A percentile compares a stretch with the other conserved stretches of the same genome.
These are phyloP conservation scores for Gobiocypris rarus DNA, from an alignment of 2,113 vertebrate genomes.

Conservation along the genomic window DNA sequence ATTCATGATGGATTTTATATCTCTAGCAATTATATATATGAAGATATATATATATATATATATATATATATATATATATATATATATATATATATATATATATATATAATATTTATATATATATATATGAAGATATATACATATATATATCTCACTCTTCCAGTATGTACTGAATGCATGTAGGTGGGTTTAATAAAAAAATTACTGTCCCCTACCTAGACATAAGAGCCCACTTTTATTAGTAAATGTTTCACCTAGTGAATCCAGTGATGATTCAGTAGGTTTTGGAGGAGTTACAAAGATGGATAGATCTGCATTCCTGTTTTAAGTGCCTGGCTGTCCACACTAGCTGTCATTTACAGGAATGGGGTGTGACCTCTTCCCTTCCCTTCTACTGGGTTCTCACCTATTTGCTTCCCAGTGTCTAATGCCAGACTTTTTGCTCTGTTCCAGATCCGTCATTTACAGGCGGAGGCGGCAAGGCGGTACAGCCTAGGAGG, in stretches of 20 bases:
- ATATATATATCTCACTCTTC: too few relatives aligned
- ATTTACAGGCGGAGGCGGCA: constrained; percentile 70
- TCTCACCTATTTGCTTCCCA: background rate
- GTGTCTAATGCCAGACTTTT: constrained; percentile 18
- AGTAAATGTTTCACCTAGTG: background rate
- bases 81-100: too few relatives aligned
- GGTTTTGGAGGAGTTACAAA: too few relatives aligned
- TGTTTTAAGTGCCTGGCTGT: constrained; percentile 34
- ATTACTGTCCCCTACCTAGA: background rate
- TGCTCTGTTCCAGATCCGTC: constrained; percentile 59
- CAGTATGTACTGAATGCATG: too few relatives aligned
- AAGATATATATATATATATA: too few relatives aligned
- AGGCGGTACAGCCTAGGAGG: constrained; percentile 68
- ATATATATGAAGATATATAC: too few relatives aligned
- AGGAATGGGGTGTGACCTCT: background rate
- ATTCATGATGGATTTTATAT: background rate
- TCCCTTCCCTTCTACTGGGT: background rate
- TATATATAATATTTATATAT: too few relatives aligned
- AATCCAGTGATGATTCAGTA: background rate
- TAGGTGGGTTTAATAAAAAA: background rate
- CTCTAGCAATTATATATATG: background rate
- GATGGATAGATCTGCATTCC: constrained; percentile 5
- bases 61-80: too few relatives aligned
- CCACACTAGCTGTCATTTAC: constrained; percentile 50
- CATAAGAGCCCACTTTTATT: background rate